Conservation (phyloP, 2,888 invertebrate species). For the Patella ulyssiponensis region DNA sequence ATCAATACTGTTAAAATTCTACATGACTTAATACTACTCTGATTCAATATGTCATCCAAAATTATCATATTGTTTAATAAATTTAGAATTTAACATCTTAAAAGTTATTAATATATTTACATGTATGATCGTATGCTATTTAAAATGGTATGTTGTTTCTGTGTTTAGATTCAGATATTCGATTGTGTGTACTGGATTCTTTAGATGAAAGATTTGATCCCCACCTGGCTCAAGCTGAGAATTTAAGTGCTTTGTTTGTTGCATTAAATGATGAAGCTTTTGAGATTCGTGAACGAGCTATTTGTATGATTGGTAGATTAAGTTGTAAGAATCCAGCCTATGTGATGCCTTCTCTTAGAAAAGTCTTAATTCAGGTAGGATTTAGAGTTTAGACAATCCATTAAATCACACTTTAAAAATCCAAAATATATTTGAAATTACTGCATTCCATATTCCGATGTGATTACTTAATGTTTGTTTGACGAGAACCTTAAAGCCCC, state of each 20-base stretch:
- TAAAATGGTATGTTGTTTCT: not conserved
- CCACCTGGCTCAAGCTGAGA: conserved; percentile 96
- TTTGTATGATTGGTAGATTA: conserved; percentile 92
- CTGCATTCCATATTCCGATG: not conserved
- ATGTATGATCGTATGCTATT: not conserved
- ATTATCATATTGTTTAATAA: no score
- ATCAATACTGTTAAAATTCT: not conserved
- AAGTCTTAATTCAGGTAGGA: conserved; percentile 85
- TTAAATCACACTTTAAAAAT: no score
- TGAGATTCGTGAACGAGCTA: conserved; percentile 93
- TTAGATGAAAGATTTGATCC: conserved; percentile 92
- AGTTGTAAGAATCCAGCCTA: conserved; percentile 97
- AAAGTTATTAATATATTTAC: no score
- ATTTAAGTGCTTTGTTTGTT: conserved; percentile 91
- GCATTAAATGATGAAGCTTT: conserved; percentile 97
- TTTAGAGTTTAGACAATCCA: not conserved
- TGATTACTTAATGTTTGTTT: not conserved
- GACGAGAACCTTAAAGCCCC: no score
- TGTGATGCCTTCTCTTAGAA: conserved; percentile 95
- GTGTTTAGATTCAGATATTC: conserved; percentile 86
- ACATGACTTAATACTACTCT: not conserved
- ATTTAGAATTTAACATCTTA: no score
- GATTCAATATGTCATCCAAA: no score
- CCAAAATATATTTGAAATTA: not conserved
- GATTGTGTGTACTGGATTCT: conserved; percentile 92